Evolutionary conservation across 2,888 invertebrate species (phyloP).

Genomic region (Cerceris rybyensis): DNA sequence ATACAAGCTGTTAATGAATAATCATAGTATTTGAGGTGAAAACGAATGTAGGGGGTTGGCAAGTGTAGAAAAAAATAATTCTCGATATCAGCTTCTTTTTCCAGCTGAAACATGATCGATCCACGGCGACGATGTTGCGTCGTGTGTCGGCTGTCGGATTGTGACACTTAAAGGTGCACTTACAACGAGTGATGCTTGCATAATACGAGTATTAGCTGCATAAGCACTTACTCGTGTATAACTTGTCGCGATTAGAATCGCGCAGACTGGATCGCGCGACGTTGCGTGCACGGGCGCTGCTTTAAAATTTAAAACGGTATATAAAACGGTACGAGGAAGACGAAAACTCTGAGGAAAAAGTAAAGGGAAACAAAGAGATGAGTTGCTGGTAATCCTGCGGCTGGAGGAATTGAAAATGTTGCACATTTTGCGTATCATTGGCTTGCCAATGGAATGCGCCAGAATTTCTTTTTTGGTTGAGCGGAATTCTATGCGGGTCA

Average conservation of each 20-base stretch:
- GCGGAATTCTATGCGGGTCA: too few species aligned
- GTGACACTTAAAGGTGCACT: constrained; percentile 66
- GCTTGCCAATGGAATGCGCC: too few species aligned
- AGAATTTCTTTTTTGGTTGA: too few species aligned
- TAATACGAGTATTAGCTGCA: constrained; percentile 65
- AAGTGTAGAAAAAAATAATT: constrained; percentile 21
- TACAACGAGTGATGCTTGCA: constrained; percentile 68
- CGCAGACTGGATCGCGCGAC: constrained; percentile 37
- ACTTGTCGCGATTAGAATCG: constrained; percentile 65
- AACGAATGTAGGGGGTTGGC: neutral
- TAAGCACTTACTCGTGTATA: constrained; percentile 62
- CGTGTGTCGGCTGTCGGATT: constrained; percentile 56
- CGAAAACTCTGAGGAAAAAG: neutral
- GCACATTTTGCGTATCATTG: too few species aligned
- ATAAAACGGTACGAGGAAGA: neutral
- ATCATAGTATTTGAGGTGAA: too few species aligned
- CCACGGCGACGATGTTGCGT: constrained; percentile 44
- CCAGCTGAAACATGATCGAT: constrained; percentile 59
- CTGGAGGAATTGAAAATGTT: neutral
- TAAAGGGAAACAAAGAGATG: neutral
- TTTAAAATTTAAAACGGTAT: constrained; percentile 35
- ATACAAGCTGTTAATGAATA: too few species aligned
- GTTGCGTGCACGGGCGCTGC: constrained; percentile 32
- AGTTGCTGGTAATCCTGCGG: neutral
- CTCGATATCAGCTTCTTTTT: constrained; percentile 58